These are phyloP conservation scores for Erebia palarica DNA, from an alignment of 2,888 invertebrate genomes.

Conservation along the genomic window DNA sequence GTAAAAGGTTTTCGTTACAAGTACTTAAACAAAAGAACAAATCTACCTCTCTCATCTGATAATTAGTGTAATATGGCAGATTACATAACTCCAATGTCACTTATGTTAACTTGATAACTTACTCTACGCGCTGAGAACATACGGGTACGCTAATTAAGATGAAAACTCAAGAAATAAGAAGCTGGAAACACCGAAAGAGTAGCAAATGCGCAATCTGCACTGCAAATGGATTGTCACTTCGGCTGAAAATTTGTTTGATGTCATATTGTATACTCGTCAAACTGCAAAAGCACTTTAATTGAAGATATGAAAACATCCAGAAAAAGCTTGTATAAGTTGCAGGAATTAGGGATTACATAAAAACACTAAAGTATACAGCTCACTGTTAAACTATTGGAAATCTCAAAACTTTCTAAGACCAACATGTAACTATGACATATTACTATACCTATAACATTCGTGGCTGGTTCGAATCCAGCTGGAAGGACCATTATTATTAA, in stretches of 20 bases:
- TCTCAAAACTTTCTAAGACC: not conserved
- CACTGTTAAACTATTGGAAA: not conserved
- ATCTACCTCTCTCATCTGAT: no score
- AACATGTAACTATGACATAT: not conserved
- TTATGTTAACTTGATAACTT: not conserved
- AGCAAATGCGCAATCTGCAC: not conserved
- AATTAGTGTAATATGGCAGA: no score
- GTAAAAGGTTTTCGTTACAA: no score
- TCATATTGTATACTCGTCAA: not conserved
- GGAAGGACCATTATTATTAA: not conserved
- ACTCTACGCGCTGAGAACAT: not conserved
- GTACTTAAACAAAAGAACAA: no score
- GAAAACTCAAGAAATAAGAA: not conserved
- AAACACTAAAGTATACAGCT: not conserved
- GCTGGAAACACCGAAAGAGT: not conserved
- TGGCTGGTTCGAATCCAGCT: slow-evolving; percentile 13
- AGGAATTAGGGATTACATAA: not conserved
- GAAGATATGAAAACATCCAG: not conserved
- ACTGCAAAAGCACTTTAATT: not conserved
- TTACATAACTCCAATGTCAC: not conserved
- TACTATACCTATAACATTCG: not conserved
- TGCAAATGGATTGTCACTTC: not conserved
- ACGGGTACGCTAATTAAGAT: not conserved
- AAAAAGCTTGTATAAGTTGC: not conserved
- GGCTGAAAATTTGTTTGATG: not conserved